Evolutionary conservation across 1,140 invertebrate species (phyloP).

Genomic region (Lepidurus arcticus): DNA sequence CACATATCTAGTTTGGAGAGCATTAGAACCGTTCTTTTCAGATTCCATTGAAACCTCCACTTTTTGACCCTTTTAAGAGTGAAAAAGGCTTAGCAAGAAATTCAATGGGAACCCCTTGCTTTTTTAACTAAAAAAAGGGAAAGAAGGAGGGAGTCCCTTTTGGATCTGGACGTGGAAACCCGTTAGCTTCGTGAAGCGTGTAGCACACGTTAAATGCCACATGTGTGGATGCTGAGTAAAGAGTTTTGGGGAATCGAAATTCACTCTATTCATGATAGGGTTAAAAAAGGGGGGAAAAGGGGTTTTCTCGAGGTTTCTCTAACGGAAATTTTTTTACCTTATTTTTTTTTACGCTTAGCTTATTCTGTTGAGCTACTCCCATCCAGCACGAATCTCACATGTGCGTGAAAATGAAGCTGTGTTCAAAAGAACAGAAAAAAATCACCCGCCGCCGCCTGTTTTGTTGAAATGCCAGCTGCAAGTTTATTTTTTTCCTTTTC

Average conservation of each 20-base stretch:
- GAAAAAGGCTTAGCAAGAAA: conserved; percentile 11
- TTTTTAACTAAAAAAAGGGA: conserved; percentile 11
- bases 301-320: background rate
- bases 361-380: too few relatives aligned
- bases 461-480: conserved; percentile 1
- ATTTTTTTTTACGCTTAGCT: background rate
- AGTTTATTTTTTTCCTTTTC: background rate
- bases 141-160: background rate
- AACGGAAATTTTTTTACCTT: background rate
- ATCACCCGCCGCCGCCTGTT: conserved; percentile 6
- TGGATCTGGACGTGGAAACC: background rate
- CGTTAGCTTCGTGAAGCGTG: conserved; percentile 15
- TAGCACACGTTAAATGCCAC: conserved; percentile 10
- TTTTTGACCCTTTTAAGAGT: conserved; percentile 16
- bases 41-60: conserved; percentile 15
- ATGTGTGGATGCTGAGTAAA: background rate
- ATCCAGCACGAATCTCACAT: background rate
- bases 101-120: conserved; percentile 3
- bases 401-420: conserved; percentile 21
- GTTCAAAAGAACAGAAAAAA: background rate
- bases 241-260: background rate
- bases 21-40: conserved; percentile 5
- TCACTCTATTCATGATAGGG: conserved; percentile 3
- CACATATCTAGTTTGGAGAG: conserved; percentile 15
- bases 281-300: background rate